These are phyloP conservation scores for Notospermus geniculatus DNA, from an alignment of 1,140 invertebrate genomes.

Conservation along the genomic window DNA sequence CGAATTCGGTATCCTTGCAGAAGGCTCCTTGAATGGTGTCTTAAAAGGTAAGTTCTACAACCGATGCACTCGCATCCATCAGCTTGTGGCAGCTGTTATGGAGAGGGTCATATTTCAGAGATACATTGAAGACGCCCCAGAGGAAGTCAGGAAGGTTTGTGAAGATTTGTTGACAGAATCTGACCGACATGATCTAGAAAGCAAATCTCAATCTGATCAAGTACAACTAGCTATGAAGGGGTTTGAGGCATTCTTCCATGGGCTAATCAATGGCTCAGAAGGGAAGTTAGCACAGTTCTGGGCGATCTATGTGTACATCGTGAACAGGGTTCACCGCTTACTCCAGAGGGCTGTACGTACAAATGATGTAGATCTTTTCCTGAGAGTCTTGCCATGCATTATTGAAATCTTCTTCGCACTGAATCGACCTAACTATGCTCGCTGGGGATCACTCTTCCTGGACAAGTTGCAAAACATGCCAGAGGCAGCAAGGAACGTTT, in stretches of 20 bases:
- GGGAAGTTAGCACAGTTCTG: neutral
- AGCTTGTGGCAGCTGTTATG: slow-evolving; percentile 3
- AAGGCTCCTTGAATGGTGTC: slow-evolving; percentile 16
- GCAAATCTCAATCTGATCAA: neutral
- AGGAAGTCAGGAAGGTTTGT: neutral
- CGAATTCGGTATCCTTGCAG: slow-evolving; percentile 9
- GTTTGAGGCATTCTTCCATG: slow-evolving; percentile 3
- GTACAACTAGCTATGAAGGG: neutral
- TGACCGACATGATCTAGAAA: neutral
- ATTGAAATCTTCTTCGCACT: slow-evolving; percentile 7
- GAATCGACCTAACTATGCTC: slow-evolving; percentile 6
- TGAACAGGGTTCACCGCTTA: slow-evolving; percentile 1
- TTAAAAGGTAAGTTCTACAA: slow-evolving; percentile 16
- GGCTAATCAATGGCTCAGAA: neutral
- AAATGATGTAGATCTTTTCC: slow-evolving; percentile 7
- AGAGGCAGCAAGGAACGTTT: neutral
- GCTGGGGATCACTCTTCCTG: slow-evolving; percentile 1
- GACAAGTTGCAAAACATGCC: neutral
- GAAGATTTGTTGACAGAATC: neutral
- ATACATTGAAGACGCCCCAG: slow-evolving; percentile 2
- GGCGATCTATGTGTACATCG: slow-evolving; percentile 4
- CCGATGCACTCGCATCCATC: slow-evolving; percentile 6
- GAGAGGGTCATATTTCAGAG: slow-evolving; percentile 7
- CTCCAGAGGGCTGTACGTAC: slow-evolving; percentile 5
- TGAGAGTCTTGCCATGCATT: slow-evolving; percentile 1